Conservation (phyloP, 2,888 invertebrate genomes). For the Stenodema calcarata region DNA sequence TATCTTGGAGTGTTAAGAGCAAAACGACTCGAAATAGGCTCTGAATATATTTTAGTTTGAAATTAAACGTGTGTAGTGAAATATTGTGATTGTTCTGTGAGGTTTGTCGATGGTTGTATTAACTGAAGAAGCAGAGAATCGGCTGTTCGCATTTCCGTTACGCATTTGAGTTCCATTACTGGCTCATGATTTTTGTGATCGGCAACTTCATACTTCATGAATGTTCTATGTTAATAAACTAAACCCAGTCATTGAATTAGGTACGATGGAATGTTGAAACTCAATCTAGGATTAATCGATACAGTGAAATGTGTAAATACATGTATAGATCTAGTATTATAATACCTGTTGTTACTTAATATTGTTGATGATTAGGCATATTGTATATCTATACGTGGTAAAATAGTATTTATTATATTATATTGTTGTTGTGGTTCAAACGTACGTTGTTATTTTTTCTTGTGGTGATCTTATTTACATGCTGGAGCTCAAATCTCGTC, state of each 20-base stretch:
- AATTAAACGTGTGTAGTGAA: background rate
- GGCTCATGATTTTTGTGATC: background rate
- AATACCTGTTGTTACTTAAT: background rate
- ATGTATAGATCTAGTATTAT: background rate
- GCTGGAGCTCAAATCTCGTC: background rate
- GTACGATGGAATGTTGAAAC: background rate
- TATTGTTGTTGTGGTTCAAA: background rate
- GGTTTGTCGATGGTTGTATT: background rate
- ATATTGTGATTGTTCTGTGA: background rate
- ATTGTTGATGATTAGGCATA: background rate
- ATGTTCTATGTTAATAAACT: background rate
- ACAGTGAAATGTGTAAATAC: background rate
- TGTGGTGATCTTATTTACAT: background rate
- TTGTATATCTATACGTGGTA: background rate
- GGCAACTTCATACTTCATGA: too few species aligned
- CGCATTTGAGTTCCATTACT: too few species aligned
- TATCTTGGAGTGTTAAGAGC: too few species aligned
- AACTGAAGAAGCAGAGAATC: background rate
- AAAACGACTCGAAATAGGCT: too few species aligned
- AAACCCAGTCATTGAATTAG: background rate
- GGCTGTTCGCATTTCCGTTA: too few species aligned
- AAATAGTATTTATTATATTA: background rate
- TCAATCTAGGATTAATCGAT: background rate
- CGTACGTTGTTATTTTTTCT: background rate
- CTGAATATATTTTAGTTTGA: too few species aligned